Conservation (phyloP, 2,797 vertebrate species). For the Smutsia temminckii region DNA sequence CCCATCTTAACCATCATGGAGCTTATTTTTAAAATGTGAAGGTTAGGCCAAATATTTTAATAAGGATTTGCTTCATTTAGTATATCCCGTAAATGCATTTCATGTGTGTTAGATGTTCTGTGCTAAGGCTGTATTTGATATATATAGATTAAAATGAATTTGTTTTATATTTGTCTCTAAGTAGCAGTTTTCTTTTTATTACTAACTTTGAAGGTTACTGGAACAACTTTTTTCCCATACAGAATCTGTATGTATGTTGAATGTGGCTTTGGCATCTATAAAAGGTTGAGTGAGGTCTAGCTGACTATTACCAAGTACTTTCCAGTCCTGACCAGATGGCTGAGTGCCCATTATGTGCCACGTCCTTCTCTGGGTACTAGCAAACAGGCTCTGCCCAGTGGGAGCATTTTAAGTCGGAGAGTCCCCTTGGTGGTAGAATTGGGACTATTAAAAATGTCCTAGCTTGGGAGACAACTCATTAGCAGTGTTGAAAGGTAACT, state of each 20-base stretch:
- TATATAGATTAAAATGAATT: constrained; percentile 79
- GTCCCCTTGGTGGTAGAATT: background rate
- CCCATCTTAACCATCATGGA: constrained; percentile 76
- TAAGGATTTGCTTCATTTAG: constrained; percentile 76
- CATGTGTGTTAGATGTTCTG: constrained; percentile 74
- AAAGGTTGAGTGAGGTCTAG: background rate
- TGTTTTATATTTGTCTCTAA: constrained; percentile 83
- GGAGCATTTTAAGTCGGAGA: background rate
- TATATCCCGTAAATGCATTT: constrained; percentile 68
- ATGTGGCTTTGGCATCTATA: constrained; percentile 38
- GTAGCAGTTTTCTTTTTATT: constrained; percentile 77
- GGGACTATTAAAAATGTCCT: background rate
- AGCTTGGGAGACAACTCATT: background rate
- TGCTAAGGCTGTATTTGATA: constrained; percentile 77
- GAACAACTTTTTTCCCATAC: constrained; percentile 79
- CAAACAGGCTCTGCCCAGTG: background rate
- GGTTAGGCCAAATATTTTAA: constrained; percentile 76
- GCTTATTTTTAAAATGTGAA: constrained; percentile 72
- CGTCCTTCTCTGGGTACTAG: background rate
- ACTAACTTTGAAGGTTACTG: constrained; percentile 81
- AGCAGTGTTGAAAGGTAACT: background rate
- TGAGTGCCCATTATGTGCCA: background rate
- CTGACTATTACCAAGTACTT: background rate
- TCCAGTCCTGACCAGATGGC: background rate
- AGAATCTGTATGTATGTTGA: constrained; percentile 72